A percentile compares a stretch with the other conserved stretches of the same genome.
phyloP scores from a whole-genome alignment of 2,888 invertebrate genomes.

The Nephrotoma appendiculata region DNA sequence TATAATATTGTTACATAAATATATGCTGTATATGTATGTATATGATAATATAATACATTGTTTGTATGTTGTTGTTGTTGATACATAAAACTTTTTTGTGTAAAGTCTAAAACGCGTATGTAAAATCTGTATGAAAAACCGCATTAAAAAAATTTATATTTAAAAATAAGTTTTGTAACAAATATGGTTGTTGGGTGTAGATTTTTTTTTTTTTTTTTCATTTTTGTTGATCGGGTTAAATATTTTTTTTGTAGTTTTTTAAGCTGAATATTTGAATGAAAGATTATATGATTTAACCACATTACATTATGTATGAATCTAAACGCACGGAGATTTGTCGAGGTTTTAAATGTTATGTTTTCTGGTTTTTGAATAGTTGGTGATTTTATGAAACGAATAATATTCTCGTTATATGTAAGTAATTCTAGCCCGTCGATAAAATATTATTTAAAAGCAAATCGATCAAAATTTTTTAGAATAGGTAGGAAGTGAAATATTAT shows the following conservation, averaged over 20 bases:
- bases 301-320: background rate
- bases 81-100: background rate
- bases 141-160: background rate
- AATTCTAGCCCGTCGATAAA: background rate
- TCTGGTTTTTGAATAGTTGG: background rate
- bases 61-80: background rate
- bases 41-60: background rate
- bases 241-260: background rate
- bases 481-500: background rate
- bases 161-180: background rate
- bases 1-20: background rate
- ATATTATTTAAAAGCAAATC: background rate
- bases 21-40: background rate
- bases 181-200: background rate
- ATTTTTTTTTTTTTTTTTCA: no score
- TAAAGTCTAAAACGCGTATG: background rate
- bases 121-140: background rate
- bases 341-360: background rate
- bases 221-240: background rate
- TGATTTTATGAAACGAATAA: background rate
- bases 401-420: background rate
- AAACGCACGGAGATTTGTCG: background rate
- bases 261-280: background rate
- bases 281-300: background rate
- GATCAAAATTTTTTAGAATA: background rate